Percentiles rank a stretch among this genome's conserved stretches.
Conservation (phyloP, 2,797 vertebrate species). For the Simalia tracyae region DNA sequence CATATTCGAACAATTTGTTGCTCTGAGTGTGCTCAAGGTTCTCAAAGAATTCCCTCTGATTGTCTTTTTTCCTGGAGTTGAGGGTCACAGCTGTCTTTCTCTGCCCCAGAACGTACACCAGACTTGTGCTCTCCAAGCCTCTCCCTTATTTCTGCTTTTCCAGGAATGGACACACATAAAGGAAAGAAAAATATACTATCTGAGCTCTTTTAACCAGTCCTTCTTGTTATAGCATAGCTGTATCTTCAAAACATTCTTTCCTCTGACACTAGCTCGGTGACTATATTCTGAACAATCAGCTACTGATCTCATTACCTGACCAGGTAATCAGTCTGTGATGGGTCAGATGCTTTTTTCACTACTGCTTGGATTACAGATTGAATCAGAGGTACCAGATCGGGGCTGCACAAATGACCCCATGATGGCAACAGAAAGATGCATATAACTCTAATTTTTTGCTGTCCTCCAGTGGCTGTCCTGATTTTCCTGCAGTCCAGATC, state of each 20-base stretch:
- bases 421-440: background rate
- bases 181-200: background rate
- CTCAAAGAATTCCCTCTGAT: background rate
- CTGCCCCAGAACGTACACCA: background rate
- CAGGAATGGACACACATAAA: background rate
- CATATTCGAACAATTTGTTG: background rate
- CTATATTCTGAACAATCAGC: background rate
- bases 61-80: background rate
- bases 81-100: too few species aligned
- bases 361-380: background rate
- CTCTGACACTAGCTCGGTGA: background rate
- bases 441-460: background rate
- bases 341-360: background rate
- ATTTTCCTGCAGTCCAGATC: background rate
- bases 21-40: background rate
- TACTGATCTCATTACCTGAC: background rate
- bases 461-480: background rate
- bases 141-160: background rate
- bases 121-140: background rate
- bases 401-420: background rate
- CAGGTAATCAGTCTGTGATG: background rate
- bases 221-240: background rate
- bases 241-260: background rate
- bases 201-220: background rate
- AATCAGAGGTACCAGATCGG: background rate